Conservation (phyloP, 2,113 vertebrate species). For the Dromas ardeola region DNA sequence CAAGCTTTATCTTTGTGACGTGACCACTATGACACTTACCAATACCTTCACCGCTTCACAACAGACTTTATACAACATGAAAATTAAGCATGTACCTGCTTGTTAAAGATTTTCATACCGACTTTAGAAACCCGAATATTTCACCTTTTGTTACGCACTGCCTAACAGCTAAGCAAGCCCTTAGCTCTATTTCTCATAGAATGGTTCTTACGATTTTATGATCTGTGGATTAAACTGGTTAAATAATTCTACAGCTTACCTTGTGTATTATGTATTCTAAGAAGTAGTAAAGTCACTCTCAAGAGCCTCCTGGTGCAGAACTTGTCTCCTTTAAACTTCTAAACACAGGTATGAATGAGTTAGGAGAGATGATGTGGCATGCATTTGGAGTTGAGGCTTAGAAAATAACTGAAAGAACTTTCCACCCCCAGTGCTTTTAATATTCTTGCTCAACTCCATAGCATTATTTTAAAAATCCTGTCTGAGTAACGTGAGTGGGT, state of each 20-base stretch:
- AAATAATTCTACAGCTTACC: not conserved
- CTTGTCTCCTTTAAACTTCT: not conserved
- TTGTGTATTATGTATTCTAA: not conserved
- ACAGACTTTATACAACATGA: not conserved
- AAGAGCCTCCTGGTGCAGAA: not conserved
- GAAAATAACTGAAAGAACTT: not conserved
- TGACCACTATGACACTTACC: not conserved
- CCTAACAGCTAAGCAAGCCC: not conserved
- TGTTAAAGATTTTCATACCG: not conserved
- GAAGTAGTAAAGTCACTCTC: not conserved
- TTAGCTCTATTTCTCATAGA: not conserved
- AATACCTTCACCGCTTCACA: not conserved
- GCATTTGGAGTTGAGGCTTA: not conserved
- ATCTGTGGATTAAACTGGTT: not conserved
- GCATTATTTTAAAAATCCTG: not conserved
- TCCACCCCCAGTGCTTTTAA: not conserved
- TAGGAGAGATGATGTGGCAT: not conserved
- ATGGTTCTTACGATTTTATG: not conserved
- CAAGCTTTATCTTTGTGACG: not conserved
- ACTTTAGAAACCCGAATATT: not conserved
- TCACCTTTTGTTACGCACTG: not conserved
- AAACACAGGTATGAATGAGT: not conserved
- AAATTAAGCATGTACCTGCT: not conserved
- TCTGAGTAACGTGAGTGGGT: not conserved
- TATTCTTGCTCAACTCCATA: not conserved